Conservation (phyloP, 2,888 invertebrate genomes). For the Callinectes sapidus region DNA sequence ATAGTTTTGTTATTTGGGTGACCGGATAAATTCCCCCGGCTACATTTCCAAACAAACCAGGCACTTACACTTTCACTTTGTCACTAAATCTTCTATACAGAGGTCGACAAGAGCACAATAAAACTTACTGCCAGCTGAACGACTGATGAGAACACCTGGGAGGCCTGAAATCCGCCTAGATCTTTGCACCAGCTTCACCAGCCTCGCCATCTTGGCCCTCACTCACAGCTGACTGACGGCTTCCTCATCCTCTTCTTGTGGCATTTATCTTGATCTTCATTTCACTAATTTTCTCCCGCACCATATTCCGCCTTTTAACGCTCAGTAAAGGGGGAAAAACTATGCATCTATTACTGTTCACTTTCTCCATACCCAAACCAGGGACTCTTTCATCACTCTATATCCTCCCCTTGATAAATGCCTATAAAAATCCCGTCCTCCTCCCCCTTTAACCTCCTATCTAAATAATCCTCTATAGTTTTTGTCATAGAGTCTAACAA, state of each 20-base stretch:
- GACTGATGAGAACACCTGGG: not conserved
- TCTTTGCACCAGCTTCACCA: not conserved
- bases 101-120: not conserved
- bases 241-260: too few relatives aligned
- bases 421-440: too few relatives aligned
- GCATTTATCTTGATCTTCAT: not conserved
- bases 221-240: not conserved
- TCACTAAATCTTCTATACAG: not conserved
- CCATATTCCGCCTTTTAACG: too few relatives aligned
- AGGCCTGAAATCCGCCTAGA: not conserved
- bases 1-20: not conserved
- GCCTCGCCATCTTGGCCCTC: conserved; percentile 2
- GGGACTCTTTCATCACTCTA: too few relatives aligned
- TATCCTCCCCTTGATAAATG: too few relatives aligned
- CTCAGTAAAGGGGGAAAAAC: too few relatives aligned
- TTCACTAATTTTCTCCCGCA: not conserved
- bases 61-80: not conserved
- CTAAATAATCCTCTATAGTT: too few relatives aligned
- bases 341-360: too few relatives aligned
- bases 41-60: not conserved
- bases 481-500: too few relatives aligned
- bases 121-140: conserved; percentile 4
- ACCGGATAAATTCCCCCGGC: not conserved
- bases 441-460: too few relatives aligned
- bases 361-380: too few relatives aligned